Evolutionary conservation across 2,888 invertebrate genomes (phyloP), one percentile per base, ranked within the genome.

Genomic region (Girardia tigrina): DNA sequence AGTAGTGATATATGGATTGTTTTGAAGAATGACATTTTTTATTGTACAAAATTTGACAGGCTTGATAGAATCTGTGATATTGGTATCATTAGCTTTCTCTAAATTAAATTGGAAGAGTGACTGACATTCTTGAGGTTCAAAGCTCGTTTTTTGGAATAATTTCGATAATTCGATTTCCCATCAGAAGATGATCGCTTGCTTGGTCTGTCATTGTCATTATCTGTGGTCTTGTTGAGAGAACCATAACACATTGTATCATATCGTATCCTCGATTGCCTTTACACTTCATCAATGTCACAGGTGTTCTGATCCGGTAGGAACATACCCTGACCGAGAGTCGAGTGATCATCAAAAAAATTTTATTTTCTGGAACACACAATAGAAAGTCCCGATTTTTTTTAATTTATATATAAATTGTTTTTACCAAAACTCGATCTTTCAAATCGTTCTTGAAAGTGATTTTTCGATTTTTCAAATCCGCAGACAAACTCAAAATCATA

Each of bases 291-390:
- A 1, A 28, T 20, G n/a, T 75, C 27, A 16, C 76, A 23, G 29
- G 29, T 73, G 29, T 56, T 71, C 12, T 28, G n/a, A 72, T 28
- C 29, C 28, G 23, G 26, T n/a, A n/a, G n/a, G 23, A 70, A 28
- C n/a, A 23, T 20, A 4, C 74, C 74, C 2, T n/a, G 27, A 8
- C 28, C 74, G 20, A 42, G 20, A 4, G 20, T 27, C 2, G 74
- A 74, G 4, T 56, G 56, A 56, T 56, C 56, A 16, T 56, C 56
- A 36, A n/a, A n/a, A n/a, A 4, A 56, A 23, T 56, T 56, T 56
- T 6, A 56, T n/a, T 56, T 56, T 4, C 16, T 42, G 42, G 23
- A 74, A 42, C 14, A 74, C 75, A 36, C 78, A 78, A 75, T 79
- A 72, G 23, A 28, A n/a, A 29, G 28, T 26, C 1, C 73, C 73